Conservation (phyloP, 2,888 invertebrate genomes). For the Orchesellides sinensis region DNA sequence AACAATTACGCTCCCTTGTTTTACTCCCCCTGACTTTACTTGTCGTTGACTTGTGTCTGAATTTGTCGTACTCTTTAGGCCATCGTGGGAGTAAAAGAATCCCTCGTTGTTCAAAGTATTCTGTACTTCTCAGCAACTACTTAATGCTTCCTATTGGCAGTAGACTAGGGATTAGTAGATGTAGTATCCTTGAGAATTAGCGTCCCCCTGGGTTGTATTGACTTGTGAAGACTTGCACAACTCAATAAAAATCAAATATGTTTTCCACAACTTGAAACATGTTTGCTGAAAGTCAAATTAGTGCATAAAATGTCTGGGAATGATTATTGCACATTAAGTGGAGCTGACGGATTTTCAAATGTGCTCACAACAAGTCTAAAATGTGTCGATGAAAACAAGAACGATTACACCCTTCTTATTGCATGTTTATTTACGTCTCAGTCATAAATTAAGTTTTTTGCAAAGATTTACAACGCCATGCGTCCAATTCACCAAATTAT, state of each 20-base stretch:
- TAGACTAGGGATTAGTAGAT: neutral
- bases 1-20: constrained; percentile 32
- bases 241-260: neutral
- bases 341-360: neutral
- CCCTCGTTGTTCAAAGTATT: constrained; percentile 6
- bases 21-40: neutral
- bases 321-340: constrained; percentile 39
- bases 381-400: neutral
- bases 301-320: constrained; percentile 6
- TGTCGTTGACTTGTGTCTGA: neutral
- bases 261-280: constrained; percentile 5
- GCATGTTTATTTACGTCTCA: constrained; percentile 52
- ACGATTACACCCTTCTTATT: constrained; percentile 14
- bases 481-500: neutral
- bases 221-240: neutral
- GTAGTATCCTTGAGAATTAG: constrained; percentile 5
- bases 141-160: neutral
- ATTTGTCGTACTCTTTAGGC: too few species aligned
- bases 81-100: neutral
- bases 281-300: neutral
- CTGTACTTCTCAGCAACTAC: constrained; percentile 15
- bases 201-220: neutral
- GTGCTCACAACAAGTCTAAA: neutral
- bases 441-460: constrained; percentile 55
- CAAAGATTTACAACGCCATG: constrained; percentile 5